Evolutionary conservation across 2,888 invertebrate genomes (phyloP), one percentile per base, ranked within the genome.

Genomic region (Masnerella sp.): DNA sequence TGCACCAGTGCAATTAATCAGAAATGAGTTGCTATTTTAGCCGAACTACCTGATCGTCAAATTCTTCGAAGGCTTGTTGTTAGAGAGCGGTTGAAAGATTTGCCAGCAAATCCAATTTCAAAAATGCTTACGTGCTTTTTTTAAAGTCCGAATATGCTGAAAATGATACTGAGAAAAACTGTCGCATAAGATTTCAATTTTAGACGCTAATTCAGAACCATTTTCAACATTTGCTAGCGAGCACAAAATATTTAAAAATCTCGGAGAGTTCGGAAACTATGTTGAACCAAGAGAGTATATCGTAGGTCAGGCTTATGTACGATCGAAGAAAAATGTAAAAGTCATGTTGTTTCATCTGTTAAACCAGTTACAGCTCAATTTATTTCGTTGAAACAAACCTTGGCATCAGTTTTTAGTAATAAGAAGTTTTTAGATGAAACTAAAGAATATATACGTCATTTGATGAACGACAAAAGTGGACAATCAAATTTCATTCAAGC

Each of bases 401-500:
- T 62, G 1, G 11, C 14, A 15, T 9, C 0, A 1, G 14, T 62
- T 7, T 62, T 62, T 12, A 51, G 17, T 22, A 17, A 51, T 32
- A n/a, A 30, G 22, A 14, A 11, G 1, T 25, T 64, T 36, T 52
- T 64, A 11, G 11, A 49, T 5, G 28, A 43, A 22, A 62, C 42
- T 4, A 51, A 32, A 42, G 4, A 1, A n/a, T 51, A 51, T 25
- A 20, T 51, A 22, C 4, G 38, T 1, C 1, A 45, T 1, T 59
- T 59, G 18, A 9, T 2, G 7, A 8, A 38, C 4, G 47, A 59
- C 3, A 25, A 47, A 38, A 12, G 1, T 15, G 34, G 32, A 7
- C 1, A 42, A 2, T 9, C n/a, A 2, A 64, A 64, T 34, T 38
- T 64, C 15, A 36, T 64, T 5, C 62, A 64, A 52, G 43, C 9